These are phyloP conservation scores for Nasonia oneida DNA, from an alignment of 2,888 invertebrate species.

Conservation along the genomic window DNA sequence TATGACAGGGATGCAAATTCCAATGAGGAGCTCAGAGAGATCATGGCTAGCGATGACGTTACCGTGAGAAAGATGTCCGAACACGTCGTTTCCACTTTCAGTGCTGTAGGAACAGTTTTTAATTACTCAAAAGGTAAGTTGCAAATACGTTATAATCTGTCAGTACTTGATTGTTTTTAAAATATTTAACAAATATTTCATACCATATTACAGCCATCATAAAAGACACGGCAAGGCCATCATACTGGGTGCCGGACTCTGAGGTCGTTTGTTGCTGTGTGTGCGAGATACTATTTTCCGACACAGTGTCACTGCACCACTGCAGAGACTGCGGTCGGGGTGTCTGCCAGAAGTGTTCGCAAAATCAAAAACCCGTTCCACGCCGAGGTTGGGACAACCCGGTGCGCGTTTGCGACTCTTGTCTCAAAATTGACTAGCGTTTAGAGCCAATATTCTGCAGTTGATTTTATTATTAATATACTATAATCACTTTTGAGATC, in stretches of 20 bases:
- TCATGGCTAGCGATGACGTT: conserved; percentile 78
- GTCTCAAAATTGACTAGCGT: conserved; percentile 78
- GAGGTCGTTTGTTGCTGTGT: conserved; percentile 85
- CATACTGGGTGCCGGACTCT: conserved; percentile 90
- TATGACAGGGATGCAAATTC: conserved; percentile 77
- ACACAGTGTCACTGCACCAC: conserved; percentile 78
- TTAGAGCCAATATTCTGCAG: not conserved
- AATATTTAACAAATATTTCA: conserved; percentile 25
- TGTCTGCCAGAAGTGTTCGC: conserved; percentile 88
- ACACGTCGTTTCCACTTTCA: conserved; percentile 86
- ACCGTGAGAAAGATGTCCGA: conserved; percentile 85
- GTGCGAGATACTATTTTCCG: conserved; percentile 83
- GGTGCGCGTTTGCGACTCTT: conserved; percentile 88
- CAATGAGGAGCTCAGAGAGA: conserved; percentile 64
- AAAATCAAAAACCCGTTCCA: conserved; percentile 85
- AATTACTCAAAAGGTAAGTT: conserved; percentile 86
- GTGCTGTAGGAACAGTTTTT: conserved; percentile 85
- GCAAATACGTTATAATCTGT: not conserved
- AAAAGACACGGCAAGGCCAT: conserved; percentile 87
- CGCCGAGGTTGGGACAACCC: conserved; percentile 87
- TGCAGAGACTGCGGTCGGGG: conserved; percentile 88
- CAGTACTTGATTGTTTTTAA: not conserved
- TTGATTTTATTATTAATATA: not conserved
- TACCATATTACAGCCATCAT: conserved; percentile 81
- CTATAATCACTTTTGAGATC: not conserved